Conservation (phyloP, 2,888 invertebrate species). For the Pristionchus entomophagus region DNA sequence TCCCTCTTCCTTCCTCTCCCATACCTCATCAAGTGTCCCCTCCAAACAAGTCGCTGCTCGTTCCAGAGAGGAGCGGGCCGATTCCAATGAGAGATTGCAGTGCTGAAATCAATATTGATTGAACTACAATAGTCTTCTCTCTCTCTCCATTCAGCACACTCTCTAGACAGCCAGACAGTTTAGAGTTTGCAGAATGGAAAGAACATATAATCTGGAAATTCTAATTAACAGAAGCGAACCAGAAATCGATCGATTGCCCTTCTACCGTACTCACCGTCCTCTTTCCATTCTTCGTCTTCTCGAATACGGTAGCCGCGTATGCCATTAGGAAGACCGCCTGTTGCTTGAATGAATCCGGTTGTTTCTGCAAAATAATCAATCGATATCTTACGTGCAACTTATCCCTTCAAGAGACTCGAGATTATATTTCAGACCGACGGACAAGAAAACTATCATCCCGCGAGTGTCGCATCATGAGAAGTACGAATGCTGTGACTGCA, state of each 20-base stretch:
- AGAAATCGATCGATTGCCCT: background rate
- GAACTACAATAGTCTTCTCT: background rate
- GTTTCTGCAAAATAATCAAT: background rate
- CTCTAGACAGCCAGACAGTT: too few relatives aligned
- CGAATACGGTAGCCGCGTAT: slow-evolving; percentile 94
- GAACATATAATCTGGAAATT: too few relatives aligned
- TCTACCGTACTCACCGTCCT: slow-evolving; percentile 26
- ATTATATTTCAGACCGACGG: background rate
- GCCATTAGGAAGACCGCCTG: slow-evolving; percentile 86
- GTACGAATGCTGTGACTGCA: too few relatives aligned
- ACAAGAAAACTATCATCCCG: too few relatives aligned
- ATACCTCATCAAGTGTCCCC: slow-evolving; percentile 43
- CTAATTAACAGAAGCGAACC: too few relatives aligned
- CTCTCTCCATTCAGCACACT: too few relatives aligned
- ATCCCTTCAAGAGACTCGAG: slow-evolving; percentile 84
- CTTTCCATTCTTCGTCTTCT: slow-evolving; percentile 77
- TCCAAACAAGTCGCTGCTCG: slow-evolving; percentile 53
- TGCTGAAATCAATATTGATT: slow-evolving; percentile 48
- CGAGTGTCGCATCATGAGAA: too few relatives aligned
- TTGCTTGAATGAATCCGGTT: background rate
- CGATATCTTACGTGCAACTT: background rate
- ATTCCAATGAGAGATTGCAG: slow-evolving; percentile 52
- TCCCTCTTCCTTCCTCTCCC: background rate
- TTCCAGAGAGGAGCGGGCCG: slow-evolving; percentile 50
- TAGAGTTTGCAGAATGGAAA: too few relatives aligned